These are phyloP conservation scores for Bembecia ichneumoniformis DNA, from an alignment of 2,888 invertebrate species.

Conservation along the genomic window DNA sequence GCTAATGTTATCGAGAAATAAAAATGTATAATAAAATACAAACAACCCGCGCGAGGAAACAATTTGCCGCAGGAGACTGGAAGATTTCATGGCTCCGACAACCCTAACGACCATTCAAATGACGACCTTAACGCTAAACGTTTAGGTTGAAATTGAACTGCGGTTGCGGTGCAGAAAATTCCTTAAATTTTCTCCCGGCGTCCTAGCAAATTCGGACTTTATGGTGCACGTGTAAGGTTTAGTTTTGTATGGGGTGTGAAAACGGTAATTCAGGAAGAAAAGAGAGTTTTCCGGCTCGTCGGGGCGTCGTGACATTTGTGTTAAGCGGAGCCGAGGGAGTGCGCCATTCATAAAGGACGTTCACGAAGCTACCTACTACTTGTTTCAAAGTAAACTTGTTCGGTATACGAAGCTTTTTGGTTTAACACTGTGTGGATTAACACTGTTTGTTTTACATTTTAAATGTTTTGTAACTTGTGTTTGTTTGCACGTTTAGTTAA, in stretches of 20 bases:
- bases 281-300: slow-evolving; percentile 70
- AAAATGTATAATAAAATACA: slow-evolving; percentile 74
- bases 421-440: slow-evolving; percentile 1
- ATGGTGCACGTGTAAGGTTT: slow-evolving; percentile 22
- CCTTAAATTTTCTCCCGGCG: slow-evolving; percentile 51
- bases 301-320: slow-evolving; percentile 69
- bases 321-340: slow-evolving; percentile 61
- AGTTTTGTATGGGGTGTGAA: slow-evolving; percentile 24
- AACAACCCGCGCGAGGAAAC: slow-evolving; percentile 71
- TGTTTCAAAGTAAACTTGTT: slow-evolving; percentile 57
- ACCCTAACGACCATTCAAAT: slow-evolving; percentile 18
- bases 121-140: slow-evolving; percentile 20
- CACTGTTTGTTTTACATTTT: slow-evolving; percentile 9
- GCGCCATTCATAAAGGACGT: slow-evolving; percentile 61
- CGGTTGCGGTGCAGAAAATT: slow-evolving; percentile 43
- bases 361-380: slow-evolving; percentile 39
- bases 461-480: not conserved
- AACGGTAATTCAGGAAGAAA: slow-evolving; percentile 65
- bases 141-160: slow-evolving; percentile 35
- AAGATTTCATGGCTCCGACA: slow-evolving; percentile 61
- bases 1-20: slow-evolving; percentile 73
- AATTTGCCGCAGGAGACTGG: slow-evolving; percentile 70
- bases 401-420: slow-evolving; percentile 22
- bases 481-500: slow-evolving; percentile 7
- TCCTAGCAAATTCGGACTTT: slow-evolving; percentile 24